Base-by-base conservation (phyloP, 2,797 vertebrate genomes). In the Echeneis naucrates region DNA sequence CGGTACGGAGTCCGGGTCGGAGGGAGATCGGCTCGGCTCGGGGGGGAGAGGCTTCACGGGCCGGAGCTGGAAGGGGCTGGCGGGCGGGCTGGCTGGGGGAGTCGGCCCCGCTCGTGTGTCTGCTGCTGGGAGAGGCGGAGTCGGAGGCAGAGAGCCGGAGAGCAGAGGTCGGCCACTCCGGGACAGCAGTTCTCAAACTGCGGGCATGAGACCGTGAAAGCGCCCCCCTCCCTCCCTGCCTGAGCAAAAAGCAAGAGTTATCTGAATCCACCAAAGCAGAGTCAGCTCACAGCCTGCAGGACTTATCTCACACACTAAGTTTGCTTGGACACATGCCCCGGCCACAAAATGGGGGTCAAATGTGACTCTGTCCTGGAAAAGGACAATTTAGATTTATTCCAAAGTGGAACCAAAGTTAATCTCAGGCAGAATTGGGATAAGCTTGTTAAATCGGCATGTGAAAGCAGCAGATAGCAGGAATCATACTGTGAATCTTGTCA, bases 81-180 rank as follows among this genome's bases (percentile, higher is more conserved):
- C n/a, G n/a, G n/a, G n/a, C 81, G 66, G 87, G 66, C 84, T 57
- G 85, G 67, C 80, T 68, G 76, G 72, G 72, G 78, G 68, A 84
- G 72, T 72, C 73, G 68, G 53, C 78, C n/a, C n/a, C 63, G 78
- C 82, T 90, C 61, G 77, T 69, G 72, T 87, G 81, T 81, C 81
- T 86, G 87, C 85, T 69, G 78, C 84, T 70, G 70, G 53, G 85
- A 80, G 82, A 92, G 93, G 91, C 88, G 92, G 94, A 92, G 93
- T 84, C 92, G 88, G 77, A 87, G 85, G 67, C 74, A 81, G 71
- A 80, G 78, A 85, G 75, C 80, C 80, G 75, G 80, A 71, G 85
- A 88, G 60, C 78, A 79, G 84, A 85, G 89, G 82, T 81, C 87
- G 71, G 52, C 17, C 59, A 33, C 68, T 47, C 51, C 76, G 76